phyloP scores from a whole-genome alignment of 2,113 vertebrate species.

The Scomber colias region DNA sequence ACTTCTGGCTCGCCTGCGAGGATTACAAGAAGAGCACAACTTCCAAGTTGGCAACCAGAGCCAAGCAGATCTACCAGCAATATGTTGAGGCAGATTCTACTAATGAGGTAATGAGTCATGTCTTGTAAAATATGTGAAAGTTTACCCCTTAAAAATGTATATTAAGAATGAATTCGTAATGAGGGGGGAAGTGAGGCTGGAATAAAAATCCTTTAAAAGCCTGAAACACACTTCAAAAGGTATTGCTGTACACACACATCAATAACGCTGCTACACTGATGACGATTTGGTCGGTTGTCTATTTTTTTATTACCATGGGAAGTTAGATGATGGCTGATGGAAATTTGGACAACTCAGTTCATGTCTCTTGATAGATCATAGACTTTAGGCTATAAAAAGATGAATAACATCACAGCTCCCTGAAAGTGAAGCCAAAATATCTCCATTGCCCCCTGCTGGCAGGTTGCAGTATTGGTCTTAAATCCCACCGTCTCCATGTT shows the following conservation, averaged over 20 bases:
- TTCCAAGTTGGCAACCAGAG: constrained; percentile 84
- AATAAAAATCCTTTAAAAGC: neutral
- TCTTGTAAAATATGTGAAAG: neutral
- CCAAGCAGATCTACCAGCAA: constrained; percentile 90
- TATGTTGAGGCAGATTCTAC: constrained; percentile 90
- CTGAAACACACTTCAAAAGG: neutral
- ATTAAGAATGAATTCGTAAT: no score
- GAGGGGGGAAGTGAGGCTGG: no score
- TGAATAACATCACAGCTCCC: no score
- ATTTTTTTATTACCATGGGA: neutral
- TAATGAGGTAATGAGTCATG: constrained; percentile 86
- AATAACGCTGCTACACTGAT: neutral
- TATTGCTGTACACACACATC: neutral
- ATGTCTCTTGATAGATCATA: neutral
- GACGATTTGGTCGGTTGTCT: neutral
- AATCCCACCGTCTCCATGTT: no score
- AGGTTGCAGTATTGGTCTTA: no score
- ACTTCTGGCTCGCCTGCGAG: constrained; percentile 93
- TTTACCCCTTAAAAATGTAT: no score
- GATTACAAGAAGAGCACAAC: constrained; percentile 89
- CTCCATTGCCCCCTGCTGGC: no score
- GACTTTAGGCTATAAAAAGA: no score
- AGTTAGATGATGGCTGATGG: neutral
- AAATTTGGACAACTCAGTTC: neutral
- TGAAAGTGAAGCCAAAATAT: no score